Conservation (phyloP, 2,113 vertebrate genomes). For the Microtus ochrogaster region DNA sequence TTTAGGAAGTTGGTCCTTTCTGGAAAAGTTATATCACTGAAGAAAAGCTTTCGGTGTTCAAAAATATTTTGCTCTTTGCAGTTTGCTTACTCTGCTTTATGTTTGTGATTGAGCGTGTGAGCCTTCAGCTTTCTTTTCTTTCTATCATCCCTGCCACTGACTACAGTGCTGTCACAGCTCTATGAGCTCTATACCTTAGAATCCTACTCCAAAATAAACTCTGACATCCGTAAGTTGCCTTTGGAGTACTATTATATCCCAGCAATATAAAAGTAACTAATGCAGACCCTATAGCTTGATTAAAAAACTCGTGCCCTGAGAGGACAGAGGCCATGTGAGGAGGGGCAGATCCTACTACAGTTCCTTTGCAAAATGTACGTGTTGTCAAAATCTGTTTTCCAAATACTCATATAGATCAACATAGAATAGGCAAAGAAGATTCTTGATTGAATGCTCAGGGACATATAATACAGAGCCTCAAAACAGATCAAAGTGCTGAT, state of each 20-base stretch:
- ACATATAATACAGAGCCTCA: background rate
- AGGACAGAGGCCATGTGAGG: background rate
- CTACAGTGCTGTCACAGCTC: background rate
- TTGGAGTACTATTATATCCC: background rate
- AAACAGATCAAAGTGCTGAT: background rate
- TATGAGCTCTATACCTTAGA: background rate
- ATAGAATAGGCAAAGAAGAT: background rate
- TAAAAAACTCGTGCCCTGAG: accelerated
- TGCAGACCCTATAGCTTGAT: background rate
- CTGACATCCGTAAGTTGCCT: background rate
- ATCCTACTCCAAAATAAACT: background rate
- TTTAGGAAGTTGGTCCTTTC: background rate
- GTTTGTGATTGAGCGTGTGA: background rate
- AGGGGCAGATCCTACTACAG: background rate
- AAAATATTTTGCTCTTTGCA: no score
- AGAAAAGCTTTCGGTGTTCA: background rate
- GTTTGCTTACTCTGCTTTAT: background rate
- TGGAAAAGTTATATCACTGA: background rate
- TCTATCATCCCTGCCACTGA: background rate
- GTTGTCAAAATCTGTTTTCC: background rate
- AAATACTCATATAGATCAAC: background rate
- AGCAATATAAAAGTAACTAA: background rate
- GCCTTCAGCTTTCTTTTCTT: background rate
- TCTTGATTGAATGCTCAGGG: background rate
- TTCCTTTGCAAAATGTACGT: background rate